Base-by-base conservation (phyloP, 2,113 vertebrate genomes). In the Bungarus multicinctus region DNA sequence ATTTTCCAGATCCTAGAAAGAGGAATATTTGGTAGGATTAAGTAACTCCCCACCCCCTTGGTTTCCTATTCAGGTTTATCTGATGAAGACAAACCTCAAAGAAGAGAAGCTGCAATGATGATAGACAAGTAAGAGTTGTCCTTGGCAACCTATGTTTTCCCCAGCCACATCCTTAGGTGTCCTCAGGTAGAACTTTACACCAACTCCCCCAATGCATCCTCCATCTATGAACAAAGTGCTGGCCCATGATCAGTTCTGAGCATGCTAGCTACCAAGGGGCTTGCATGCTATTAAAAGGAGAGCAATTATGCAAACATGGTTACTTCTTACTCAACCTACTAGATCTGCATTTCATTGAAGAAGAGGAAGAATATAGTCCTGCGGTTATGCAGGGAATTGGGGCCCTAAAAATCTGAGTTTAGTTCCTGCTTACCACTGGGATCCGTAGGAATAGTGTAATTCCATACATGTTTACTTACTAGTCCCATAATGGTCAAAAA, bases 21-120 rank as follows among this genome's bases (percentile, higher is more conserved):
- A 92, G 92, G 94, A 96, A 95, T 97, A 95, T 87, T 93, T 58
- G 64, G 91, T 91, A 93, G 97, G 97, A 97, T 97, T 97, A 97
- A 95, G 94, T 95, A 95, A 89, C 91, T 14, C 3, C 52, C 34
- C 50, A 60, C 27, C 20, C 9, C 1, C 20, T 27, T 39, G 47
- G 55, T 53, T 45, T 93, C 27, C 7, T 58, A n/a, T 47, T 34
- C 47, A 86, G 0, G 89, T 52, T 90, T 52, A 91, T 96, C 93
- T 94, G 34, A 95, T 93, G 86, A 93, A 91, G 92, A 96, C 94
- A 96, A 93, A 95, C 94, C 94, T 96, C 95, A 92, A 94, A 94
- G 91, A 94, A 97, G 93, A 96, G 96, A 96, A 93, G 95, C 94
- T 95, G 95, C 92, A 43, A 39, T 0, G 94, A 93, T 93, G 95